These are phyloP conservation scores for Stylophora pistillata DNA, from an alignment of 64 coral and sea anemone species.

Conservation along the genomic window DNA sequence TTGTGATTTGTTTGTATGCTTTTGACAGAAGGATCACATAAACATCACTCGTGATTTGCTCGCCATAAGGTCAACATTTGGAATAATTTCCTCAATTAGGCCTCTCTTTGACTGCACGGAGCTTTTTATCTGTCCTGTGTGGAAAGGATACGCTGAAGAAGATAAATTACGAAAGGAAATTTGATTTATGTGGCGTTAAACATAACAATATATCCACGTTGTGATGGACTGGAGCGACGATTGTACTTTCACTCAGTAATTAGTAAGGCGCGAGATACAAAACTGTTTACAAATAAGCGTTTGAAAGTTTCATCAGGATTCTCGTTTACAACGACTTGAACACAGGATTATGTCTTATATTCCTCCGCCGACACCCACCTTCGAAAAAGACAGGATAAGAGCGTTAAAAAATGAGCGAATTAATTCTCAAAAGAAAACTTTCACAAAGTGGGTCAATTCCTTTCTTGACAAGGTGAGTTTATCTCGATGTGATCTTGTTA, in stretches of 20 bases:
- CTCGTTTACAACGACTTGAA: not conserved
- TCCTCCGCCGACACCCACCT: slow-evolving; percentile 85
- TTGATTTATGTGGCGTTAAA: not conserved
- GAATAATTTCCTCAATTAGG: not conserved
- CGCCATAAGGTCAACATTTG: slow-evolving; percentile 13
- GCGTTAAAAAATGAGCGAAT: slow-evolving; percentile 95
- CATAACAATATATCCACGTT: not conserved
- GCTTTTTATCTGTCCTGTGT: not conserved
- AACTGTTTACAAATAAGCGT: not conserved
- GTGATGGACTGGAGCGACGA: not conserved
- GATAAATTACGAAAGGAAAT: not conserved
- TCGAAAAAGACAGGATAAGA: slow-evolving; percentile 93
- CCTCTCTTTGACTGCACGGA: not conserved
- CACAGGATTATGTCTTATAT: slow-evolving; percentile 72
- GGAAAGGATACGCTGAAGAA: not conserved
- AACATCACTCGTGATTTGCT: slow-evolving; percentile 19
- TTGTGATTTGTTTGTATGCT: not conserved
- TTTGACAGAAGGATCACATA: not conserved
- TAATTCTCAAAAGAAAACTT: slow-evolving; percentile 97
- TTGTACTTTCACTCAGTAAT: not conserved
- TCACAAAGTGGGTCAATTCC: slow-evolving; percentile 98
- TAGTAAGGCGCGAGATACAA: not conserved
- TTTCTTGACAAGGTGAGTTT: slow-evolving; percentile 93
- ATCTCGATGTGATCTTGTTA: not conserved
- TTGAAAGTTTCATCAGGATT: not conserved